phyloP scores from a whole-genome alignment of 2,113 vertebrate genomes.

The Leptodactylus fuscus region DNA sequence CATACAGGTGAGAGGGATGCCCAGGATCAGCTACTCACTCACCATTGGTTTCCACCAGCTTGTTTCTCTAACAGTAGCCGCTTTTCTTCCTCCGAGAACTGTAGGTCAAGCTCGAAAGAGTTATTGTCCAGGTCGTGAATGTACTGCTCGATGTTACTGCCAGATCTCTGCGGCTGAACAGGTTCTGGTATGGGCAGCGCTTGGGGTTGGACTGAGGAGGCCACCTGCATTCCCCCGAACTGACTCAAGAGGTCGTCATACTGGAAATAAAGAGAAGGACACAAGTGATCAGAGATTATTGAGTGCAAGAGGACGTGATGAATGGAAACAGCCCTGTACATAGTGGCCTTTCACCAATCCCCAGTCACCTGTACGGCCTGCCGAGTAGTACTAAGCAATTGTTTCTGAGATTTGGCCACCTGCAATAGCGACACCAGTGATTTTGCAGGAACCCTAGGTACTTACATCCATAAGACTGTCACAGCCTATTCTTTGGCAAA shows the following conservation, averaged over 20 bases:
- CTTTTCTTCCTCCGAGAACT: constrained; percentile 96
- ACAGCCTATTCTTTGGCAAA: too few relatives aligned
- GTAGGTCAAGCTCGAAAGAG: constrained; percentile 95
- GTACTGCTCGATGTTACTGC: constrained; percentile 97
- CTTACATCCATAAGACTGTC: too few relatives aligned
- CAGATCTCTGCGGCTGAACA: constrained; percentile 78
- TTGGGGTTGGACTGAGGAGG: constrained; percentile 85
- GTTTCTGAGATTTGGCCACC: too few relatives aligned
- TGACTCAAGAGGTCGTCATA: constrained; percentile 99
- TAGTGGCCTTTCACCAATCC: too few relatives aligned
- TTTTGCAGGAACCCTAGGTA: too few relatives aligned
- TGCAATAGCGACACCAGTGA: too few relatives aligned
- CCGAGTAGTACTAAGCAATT: too few relatives aligned
- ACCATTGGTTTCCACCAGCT: constrained; percentile 94
- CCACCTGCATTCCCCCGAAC: constrained; percentile 98
- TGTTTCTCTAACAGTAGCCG: constrained; percentile 93
- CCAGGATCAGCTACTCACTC: too few relatives aligned
- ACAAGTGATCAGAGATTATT: neutral
- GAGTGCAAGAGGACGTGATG: too few relatives aligned
- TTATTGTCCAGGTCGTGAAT: constrained; percentile 97
- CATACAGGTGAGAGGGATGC: too few relatives aligned
- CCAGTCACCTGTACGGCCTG: too few relatives aligned
- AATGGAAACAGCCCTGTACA: too few relatives aligned
- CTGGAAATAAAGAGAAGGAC: constrained; percentile 69
- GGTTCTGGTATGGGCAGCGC: constrained; percentile 80